These are phyloP conservation scores for Crotalus helleri DNA, from an alignment of 2,113 vertebrate species.

Conservation along the genomic window DNA sequence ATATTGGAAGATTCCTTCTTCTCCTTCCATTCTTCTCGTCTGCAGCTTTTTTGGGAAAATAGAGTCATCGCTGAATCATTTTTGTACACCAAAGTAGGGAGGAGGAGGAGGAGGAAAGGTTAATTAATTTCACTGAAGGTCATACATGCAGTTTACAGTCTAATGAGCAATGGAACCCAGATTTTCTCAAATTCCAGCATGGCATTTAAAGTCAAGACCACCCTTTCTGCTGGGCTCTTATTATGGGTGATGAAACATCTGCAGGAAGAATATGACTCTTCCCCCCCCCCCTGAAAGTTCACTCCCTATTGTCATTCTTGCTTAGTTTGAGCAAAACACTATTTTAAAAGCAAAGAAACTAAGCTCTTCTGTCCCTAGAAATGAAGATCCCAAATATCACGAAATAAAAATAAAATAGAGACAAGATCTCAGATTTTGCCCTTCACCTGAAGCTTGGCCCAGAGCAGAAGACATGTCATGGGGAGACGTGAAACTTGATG, in stretches of 20 bases:
- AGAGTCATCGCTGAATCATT: background rate
- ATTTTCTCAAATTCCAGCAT: background rate
- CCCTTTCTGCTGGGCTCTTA: background rate
- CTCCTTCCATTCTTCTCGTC: background rate
- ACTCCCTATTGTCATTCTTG: background rate
- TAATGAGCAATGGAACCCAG: background rate
- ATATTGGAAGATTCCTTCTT: background rate
- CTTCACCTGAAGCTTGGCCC: background rate
- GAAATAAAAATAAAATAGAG: background rate
- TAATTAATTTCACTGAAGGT: background rate
- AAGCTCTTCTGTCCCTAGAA: background rate
- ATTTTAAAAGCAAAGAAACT: background rate
- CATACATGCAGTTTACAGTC: background rate
- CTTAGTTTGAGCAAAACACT: background rate
- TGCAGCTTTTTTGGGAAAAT: background rate
- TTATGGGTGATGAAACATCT: background rate
- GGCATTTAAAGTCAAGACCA: background rate
- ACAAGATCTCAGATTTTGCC: background rate
- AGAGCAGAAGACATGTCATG: background rate
- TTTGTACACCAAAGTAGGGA: background rate
- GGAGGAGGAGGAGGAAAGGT: background rate
- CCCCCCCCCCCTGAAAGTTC: background rate
- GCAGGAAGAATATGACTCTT: background rate
- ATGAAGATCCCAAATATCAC: background rate
- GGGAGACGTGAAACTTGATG: background rate